phyloP scores from a whole-genome alignment of 2,113 vertebrate species.

The Leptocoma aspasia region DNA sequence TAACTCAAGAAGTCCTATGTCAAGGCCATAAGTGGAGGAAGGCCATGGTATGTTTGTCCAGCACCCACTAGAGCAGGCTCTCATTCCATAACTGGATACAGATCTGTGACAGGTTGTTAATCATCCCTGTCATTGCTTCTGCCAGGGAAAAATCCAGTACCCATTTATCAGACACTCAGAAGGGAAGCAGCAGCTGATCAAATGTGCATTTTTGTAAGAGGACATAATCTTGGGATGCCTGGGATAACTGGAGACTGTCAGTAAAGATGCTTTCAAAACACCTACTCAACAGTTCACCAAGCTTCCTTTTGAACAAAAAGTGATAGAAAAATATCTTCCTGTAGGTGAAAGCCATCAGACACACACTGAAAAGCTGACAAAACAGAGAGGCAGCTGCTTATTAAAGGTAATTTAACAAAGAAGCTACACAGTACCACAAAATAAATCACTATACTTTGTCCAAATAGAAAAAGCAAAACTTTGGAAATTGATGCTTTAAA shows the following conservation, averaged over 20 bases:
- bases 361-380: not conserved
- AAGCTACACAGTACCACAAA: not conserved
- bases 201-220: not conserved
- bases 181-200: not conserved
- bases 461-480: not conserved
- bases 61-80: not conserved
- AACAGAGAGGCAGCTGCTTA: not conserved
- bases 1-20: not conserved
- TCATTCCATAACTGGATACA: not conserved
- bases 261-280: not conserved
- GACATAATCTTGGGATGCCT: not conserved
- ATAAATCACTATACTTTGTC: not conserved
- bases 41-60: not conserved
- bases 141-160: not conserved
- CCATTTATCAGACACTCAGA: not conserved
- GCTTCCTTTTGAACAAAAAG: not conserved
- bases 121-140: not conserved
- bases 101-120: not conserved
- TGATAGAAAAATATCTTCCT: not conserved
- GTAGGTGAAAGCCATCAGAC: not conserved
- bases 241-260: not conserved
- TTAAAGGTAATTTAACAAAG: slow-evolving; percentile 9
- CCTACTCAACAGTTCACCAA: not conserved
- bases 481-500: not conserved
- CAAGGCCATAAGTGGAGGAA: not conserved